These are phyloP conservation scores for Gari tellinella DNA, from an alignment of 2,888 invertebrate genomes.

Conservation along the genomic window DNA sequence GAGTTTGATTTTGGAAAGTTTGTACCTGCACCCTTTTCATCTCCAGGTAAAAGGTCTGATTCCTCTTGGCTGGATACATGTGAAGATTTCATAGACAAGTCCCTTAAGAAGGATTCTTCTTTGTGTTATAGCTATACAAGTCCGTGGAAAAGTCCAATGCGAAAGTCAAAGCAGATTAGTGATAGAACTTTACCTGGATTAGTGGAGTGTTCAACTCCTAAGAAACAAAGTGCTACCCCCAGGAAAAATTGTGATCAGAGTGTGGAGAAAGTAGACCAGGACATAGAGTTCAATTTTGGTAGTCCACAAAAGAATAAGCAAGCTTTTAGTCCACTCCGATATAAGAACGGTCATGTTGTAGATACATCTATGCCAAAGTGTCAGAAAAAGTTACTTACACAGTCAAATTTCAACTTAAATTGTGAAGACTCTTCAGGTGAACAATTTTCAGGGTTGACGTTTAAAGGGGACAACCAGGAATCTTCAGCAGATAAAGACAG, in stretches of 20 bases:
- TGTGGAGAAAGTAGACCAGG: conserved; percentile 59
- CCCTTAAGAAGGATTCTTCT: conserved; percentile 33
- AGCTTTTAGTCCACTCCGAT: conserved; percentile 46
- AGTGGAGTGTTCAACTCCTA: too few species aligned
- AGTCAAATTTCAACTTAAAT: background rate
- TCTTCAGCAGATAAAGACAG: too few species aligned
- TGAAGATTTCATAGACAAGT: conserved; percentile 67
- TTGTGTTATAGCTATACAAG: conserved; percentile 26
- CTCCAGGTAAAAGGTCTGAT: conserved; percentile 71
- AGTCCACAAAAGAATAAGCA: conserved; percentile 65
- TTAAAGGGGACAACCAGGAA: background rate
- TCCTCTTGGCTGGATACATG: conserved; percentile 74
- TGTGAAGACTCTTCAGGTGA: background rate
- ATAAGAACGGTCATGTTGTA: conserved; percentile 24
- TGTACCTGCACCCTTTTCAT: conserved; percentile 58
- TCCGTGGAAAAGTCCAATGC: conserved; percentile 38
- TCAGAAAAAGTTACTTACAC: conserved; percentile 26
- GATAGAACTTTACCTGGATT: too few species aligned
- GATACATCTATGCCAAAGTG: conserved; percentile 12
- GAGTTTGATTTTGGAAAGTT: conserved; percentile 28
- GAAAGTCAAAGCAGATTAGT: conserved; percentile 3
- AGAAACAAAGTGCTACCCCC: conserved; percentile 3
- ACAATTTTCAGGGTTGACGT: conserved; percentile 8
- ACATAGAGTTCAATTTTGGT: conserved; percentile 67
- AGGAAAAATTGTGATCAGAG: conserved; percentile 33